Conservation (phyloP, 1,140 invertebrate genomes). For the Drosophila tsacasi region DNA sequence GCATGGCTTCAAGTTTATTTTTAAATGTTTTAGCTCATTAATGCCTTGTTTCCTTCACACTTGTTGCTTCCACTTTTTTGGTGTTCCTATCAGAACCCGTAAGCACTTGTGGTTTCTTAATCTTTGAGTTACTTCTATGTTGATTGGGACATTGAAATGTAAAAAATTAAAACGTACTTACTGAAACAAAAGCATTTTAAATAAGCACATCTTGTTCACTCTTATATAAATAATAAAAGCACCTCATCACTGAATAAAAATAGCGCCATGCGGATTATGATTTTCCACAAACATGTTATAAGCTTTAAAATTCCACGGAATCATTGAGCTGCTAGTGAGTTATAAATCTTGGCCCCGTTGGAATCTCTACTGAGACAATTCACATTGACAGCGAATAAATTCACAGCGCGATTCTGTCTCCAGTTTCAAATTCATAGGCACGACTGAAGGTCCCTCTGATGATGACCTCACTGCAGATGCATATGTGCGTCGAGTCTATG, state of each 20-base stretch:
- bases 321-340: slow-evolving; percentile 25
- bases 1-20: slow-evolving; percentile 50
- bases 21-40: slow-evolving; percentile 64
- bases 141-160: neutral
- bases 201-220: neutral
- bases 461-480: slow-evolving; percentile 37
- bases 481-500: slow-evolving; percentile 10
- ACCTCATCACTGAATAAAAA: slow-evolving; percentile 11
- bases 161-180: neutral
- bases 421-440: slow-evolving; percentile 12
- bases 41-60: slow-evolving; percentile 24
- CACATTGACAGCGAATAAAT: slow-evolving; percentile 24
- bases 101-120: slow-evolving; percentile 45
- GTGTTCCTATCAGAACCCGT: slow-evolving; percentile 25
- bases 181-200: neutral
- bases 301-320: slow-evolving; percentile 27
- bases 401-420: slow-evolving; percentile 3
- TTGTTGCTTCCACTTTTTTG: neutral
- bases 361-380: slow-evolving; percentile 25
- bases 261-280: slow-evolving; percentile 1
- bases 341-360: slow-evolving; percentile 15
- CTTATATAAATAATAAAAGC: neutral
- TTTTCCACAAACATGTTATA: slow-evolving; percentile 13
- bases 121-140: slow-evolving; percentile 11
- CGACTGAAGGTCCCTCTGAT: slow-evolving; percentile 25